Percentiles rank a stretch among this genome's conserved stretches.
phyloP scores from a whole-genome alignment of 2,888 invertebrate genomes.

The Apamea epomidion region DNA sequence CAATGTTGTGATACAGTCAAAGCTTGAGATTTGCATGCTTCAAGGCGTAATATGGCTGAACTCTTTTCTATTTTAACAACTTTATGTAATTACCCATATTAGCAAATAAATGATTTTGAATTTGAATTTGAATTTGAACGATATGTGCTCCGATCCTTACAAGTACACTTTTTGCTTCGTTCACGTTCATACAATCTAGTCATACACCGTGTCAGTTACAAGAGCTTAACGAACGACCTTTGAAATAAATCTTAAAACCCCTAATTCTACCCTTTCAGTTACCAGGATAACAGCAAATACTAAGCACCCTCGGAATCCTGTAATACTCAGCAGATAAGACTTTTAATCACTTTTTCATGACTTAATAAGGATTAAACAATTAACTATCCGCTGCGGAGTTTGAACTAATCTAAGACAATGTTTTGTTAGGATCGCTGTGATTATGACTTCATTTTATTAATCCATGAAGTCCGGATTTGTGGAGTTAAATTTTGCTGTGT shows the following conservation, averaged over 20 bases:
- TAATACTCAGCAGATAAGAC: slow-evolving; percentile 19
- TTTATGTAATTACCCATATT: too few relatives aligned
- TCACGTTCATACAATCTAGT: background rate
- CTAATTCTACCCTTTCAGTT: background rate
- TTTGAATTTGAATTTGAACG: too few relatives aligned
- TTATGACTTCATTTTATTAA: slow-evolving; percentile 42
- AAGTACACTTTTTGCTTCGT: background rate
- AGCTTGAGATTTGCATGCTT: too few relatives aligned
- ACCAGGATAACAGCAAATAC: slow-evolving; percentile 11
- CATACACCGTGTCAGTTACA: background rate
- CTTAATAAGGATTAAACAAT: slow-evolving; percentile 56
- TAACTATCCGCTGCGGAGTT: slow-evolving; percentile 26
- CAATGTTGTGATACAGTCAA: too few relatives aligned
- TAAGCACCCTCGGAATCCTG: slow-evolving; percentile 12
- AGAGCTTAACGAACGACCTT: background rate
- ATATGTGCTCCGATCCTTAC: background rate
- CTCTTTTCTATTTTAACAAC: too few relatives aligned
- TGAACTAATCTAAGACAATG: slow-evolving; percentile 35
- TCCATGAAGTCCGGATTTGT: slow-evolving; percentile 3
- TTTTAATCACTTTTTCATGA: slow-evolving; percentile 43
- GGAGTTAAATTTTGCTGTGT: background rate
- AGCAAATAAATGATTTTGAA: too few relatives aligned
- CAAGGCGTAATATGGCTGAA: too few relatives aligned
- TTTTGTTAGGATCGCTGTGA: slow-evolving; percentile 47
- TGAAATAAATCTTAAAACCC: background rate